Conservation (phyloP, 2,888 invertebrate genomes). For the Campoletis raptor region DNA sequence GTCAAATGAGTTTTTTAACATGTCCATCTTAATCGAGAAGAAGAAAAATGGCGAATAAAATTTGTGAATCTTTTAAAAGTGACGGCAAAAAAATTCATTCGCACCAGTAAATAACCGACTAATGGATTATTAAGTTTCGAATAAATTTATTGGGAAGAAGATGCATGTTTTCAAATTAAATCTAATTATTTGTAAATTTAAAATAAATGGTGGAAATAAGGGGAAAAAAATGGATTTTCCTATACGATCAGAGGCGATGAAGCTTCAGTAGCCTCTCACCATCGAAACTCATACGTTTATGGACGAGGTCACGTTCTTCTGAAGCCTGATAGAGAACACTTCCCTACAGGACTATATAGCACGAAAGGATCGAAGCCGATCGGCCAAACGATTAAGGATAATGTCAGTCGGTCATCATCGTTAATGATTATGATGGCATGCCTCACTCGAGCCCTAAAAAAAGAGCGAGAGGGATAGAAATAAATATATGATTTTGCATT, state of each 20-base stretch:
- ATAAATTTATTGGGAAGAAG: background rate
- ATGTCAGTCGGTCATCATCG: constrained; percentile 81
- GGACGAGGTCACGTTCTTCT: constrained; percentile 76
- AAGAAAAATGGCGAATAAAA: background rate
- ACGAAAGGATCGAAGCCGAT: constrained; percentile 70
- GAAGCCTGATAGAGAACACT: constrained; percentile 74
- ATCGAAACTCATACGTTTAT: constrained; percentile 44
- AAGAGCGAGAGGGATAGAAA: constrained; percentile 14
- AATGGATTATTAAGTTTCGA: constrained; percentile 7
- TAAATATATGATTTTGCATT: constrained; percentile 64
- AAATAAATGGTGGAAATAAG: background rate
- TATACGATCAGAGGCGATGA: constrained; percentile 3
- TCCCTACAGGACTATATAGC: constrained; percentile 55
- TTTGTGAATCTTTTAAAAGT: background rate
- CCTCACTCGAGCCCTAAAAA: constrained; percentile 29
- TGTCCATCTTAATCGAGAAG: background rate
- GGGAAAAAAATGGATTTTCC: constrained; percentile 5
- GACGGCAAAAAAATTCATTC: background rate
- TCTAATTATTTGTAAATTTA: background rate
- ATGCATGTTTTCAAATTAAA: background rate
- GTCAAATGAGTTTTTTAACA: background rate
- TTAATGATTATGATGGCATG: constrained; percentile 78
- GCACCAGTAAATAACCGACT: background rate
- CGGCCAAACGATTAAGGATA: constrained; percentile 79
- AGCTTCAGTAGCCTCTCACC: constrained; percentile 26